Base-by-base conservation (phyloP, 2,797 vertebrate species). In the Rhinatrema bivittatum region DNA sequence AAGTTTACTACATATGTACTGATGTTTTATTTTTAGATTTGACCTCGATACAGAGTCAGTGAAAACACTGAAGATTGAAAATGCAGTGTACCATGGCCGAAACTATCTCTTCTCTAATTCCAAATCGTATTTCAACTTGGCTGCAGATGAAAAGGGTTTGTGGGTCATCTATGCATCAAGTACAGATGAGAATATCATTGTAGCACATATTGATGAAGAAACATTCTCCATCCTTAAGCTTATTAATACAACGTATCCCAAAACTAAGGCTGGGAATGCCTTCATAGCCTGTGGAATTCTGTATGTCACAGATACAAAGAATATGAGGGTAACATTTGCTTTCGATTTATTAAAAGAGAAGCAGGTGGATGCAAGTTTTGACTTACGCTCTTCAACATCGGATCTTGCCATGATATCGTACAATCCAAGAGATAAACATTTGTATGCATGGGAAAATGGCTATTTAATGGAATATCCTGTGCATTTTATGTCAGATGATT, bases 121-220 rank as follows among this genome's bases (percentile, higher is more conserved):
- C 10, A 99, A 98, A 79, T 96, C 94, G 0, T 99, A 99, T 59
- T 99, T 98, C 76, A 95, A 93, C 9, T 5, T 98, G 18, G 89
- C 91, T 2, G 84, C 68, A 2, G 95, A 97, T 7, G 93, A 97
- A 65, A 90, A 90, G n/a, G 84, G 90, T 6, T 54, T 99, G 28
- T 99, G 95, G 95, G 69, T 98, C 28, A 88, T 98, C 54, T 99
- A 93, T 5, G 92, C 90, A 11, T 97, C 93, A 1, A 87, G 74
- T 10, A 16, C 46, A 2, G 91, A 98, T 0, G 86, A 92, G 7
- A 90, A 72, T 52, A 85, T 98, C 16, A 82, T 83, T 19, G 93
- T 94, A 6, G 93, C 88, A 7, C 84, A 77, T 12, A 17, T 98
- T 31, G 86, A 97, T 3, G 83, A 87, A 55, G 90, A 85, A 46